These are phyloP conservation scores for Gracilinanus agilis DNA, from an alignment of 2,113 vertebrate genomes.

Conservation along the genomic window DNA sequence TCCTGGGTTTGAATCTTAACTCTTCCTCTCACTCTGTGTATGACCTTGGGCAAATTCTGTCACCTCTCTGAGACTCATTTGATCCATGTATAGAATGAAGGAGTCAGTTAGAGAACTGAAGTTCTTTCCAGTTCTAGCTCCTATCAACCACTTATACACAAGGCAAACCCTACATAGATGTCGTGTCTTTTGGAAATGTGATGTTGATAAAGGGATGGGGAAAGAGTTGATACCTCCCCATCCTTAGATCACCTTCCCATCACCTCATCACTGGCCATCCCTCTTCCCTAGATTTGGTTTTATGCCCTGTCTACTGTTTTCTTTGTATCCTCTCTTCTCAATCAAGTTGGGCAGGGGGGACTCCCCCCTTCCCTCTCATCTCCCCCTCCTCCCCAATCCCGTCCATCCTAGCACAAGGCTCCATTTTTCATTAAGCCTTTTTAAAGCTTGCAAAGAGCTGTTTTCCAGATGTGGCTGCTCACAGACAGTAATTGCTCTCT, in stretches of 20 bases:
- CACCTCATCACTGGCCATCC: slow-evolving; percentile 57
- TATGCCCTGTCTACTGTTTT: slow-evolving; percentile 62
- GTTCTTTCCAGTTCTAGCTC: background rate
- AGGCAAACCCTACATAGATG: background rate
- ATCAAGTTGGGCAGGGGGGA: slow-evolving; percentile 78
- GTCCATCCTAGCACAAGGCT: slow-evolving; percentile 83
- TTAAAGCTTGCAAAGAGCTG: slow-evolving; percentile 89
- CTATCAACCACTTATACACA: background rate
- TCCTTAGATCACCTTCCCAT: background rate
- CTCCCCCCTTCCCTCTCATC: slow-evolving; percentile 55
- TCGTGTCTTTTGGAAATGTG: background rate
- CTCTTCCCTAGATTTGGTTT: slow-evolving; percentile 60
- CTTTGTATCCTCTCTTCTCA: slow-evolving; percentile 70
- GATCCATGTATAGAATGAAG: background rate
- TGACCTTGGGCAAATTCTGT: background rate
- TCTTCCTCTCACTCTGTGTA: background rate
- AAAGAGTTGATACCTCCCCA: background rate
- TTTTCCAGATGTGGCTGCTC: slow-evolving; percentile 95
- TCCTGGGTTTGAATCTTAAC: background rate
- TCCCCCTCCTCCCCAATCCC: slow-evolving; percentile 64
- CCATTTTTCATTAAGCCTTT: slow-evolving; percentile 88
- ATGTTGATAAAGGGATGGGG: background rate
- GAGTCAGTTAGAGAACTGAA: background rate
- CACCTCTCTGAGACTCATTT: background rate
- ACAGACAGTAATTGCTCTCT: slow-evolving; percentile 97